Evolutionary conservation across 2,797 vertebrate species (phyloP).

Genomic region (Sebastes itinus): DNA sequence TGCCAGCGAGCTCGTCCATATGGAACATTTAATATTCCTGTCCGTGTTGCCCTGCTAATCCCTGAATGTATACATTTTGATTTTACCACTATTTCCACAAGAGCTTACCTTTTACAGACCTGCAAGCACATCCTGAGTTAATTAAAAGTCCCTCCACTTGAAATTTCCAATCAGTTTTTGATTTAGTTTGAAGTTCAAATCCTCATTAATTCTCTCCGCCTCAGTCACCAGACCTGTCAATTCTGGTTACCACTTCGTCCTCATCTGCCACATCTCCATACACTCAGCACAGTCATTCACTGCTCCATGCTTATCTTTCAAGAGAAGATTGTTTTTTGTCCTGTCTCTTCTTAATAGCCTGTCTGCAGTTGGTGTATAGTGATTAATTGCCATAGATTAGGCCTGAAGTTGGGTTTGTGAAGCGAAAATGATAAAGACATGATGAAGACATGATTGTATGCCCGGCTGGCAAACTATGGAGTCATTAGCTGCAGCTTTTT

Average conservation of each 20-base stretch:
- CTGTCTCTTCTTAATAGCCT: constrained; percentile 44
- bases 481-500: background rate
- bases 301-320: constrained; percentile 39
- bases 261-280: constrained; percentile 44
- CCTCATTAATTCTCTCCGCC: constrained; percentile 51
- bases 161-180: constrained; percentile 34
- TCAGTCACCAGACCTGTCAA: constrained; percentile 44
- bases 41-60: background rate
- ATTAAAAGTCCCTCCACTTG: constrained; percentile 37
- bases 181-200: constrained; percentile 33
- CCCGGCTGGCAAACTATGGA: background rate
- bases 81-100: constrained; percentile 4
- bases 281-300: constrained; percentile 27
- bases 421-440: constrained; percentile 29
- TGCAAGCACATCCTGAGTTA: constrained; percentile 9
- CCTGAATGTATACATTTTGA: constrained; percentile 7
- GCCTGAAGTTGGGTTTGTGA: constrained; percentile 25
- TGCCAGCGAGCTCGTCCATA: background rate
- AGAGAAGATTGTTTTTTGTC: constrained; percentile 21
- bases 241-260: constrained; percentile 29
- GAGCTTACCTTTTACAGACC: constrained; percentile 5
- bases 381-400: constrained; percentile 65
- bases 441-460: constrained; percentile 24
- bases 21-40: constrained; percentile 10
- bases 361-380: constrained; percentile 39